Conservation (phyloP, 2,797 vertebrate genomes). For the Austrolebias charrua region DNA sequence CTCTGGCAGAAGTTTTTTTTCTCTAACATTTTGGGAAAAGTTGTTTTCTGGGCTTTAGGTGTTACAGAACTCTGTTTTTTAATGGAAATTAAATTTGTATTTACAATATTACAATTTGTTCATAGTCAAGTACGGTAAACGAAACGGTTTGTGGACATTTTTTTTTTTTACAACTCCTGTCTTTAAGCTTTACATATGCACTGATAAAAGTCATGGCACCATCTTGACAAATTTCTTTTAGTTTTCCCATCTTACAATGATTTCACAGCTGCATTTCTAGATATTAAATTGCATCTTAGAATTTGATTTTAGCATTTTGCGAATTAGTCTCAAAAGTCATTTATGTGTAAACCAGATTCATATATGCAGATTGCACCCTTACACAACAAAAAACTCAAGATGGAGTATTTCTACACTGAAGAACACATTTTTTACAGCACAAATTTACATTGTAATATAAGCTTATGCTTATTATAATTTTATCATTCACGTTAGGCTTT, state of each 20-base stretch:
- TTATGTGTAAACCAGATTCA: no score
- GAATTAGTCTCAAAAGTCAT: neutral
- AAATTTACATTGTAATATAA: neutral
- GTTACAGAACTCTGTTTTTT: no score
- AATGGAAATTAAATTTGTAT: no score
- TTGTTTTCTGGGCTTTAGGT: no score
- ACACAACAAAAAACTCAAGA: neutral
- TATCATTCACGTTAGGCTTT: no score
- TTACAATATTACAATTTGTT: no score
- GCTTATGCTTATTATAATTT: neutral
- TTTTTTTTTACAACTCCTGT: no score
- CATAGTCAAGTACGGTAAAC: no score
- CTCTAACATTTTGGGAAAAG: no score
- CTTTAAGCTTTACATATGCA: no score
- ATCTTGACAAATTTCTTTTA: neutral
- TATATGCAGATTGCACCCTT: neutral
- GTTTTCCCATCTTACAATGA: neutral
- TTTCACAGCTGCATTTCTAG: constrained; percentile 2
- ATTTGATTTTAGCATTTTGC: neutral
- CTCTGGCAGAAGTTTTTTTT: no score
- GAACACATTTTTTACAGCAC: neutral
- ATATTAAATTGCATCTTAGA: constrained; percentile 2
- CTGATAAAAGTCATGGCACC: neutral
- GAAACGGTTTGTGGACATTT: no score
- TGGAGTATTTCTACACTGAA: neutral